Percentiles rank a stretch among this genome's conserved stretches.
Evolutionary conservation across 1,140 invertebrate species (phyloP).

Genomic region (Drosophila ambigua): DNA sequence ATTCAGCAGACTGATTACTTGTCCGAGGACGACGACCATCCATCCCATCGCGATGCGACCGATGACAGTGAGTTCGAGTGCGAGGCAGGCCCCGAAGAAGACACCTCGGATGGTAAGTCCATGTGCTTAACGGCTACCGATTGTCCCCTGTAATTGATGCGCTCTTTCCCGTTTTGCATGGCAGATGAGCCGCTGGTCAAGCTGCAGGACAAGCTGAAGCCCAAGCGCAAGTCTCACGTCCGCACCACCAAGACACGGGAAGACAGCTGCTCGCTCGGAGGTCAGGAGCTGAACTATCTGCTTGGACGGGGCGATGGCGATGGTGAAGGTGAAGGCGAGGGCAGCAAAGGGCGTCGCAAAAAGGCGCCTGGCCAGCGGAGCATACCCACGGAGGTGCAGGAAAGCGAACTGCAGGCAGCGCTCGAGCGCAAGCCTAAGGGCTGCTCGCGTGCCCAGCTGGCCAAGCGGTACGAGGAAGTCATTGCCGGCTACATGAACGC

Average conservation of each 20-base stretch:
- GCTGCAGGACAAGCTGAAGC: slow-evolving; percentile 51
- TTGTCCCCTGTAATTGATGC: background rate
- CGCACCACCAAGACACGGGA: slow-evolving; percentile 12
- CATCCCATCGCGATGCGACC: slow-evolving; percentile 5
- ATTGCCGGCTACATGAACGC: slow-evolving; percentile 74
- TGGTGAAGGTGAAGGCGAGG: slow-evolving; percentile 10
- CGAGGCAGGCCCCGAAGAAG: slow-evolving; percentile 3
- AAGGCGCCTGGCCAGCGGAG: slow-evolving; percentile 1
- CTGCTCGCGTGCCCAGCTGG: slow-evolving; percentile 63
- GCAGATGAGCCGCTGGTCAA: slow-evolving; percentile 64
- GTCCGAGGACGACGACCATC: slow-evolving; percentile 25
- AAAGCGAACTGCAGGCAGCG: slow-evolving; percentile 52
- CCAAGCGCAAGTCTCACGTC: slow-evolving; percentile 37
- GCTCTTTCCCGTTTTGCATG: background rate
- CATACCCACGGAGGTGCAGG: slow-evolving; percentile 28
- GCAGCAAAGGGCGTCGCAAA: slow-evolving; percentile 26
- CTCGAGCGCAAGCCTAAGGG: slow-evolving; percentile 69
- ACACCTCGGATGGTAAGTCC: slow-evolving; percentile 39
- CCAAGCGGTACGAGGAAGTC: slow-evolving; percentile 68
- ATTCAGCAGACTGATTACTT: slow-evolving; percentile 13
- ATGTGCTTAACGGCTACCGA: background rate
- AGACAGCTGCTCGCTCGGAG: background rate
- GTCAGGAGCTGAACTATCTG: slow-evolving; percentile 54
- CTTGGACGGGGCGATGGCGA: slow-evolving; percentile 28
- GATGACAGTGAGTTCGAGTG: slow-evolving; percentile 29